Evolutionary conservation across 2,888 invertebrate species (phyloP).

Genomic region (Phragmatobia fuliginosa): DNA sequence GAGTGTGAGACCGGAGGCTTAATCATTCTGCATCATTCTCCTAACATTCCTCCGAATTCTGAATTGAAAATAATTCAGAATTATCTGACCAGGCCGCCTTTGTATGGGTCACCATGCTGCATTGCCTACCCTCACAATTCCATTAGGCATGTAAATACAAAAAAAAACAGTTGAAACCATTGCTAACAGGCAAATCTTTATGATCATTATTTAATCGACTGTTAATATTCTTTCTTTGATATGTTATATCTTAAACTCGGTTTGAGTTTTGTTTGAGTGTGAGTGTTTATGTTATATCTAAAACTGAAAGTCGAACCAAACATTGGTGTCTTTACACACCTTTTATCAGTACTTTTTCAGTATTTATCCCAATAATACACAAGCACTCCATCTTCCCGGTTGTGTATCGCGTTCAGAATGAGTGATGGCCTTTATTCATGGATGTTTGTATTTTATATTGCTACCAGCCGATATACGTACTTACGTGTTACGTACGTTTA

Average conservation of each 20-base stretch:
- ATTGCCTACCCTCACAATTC: too few relatives aligned
- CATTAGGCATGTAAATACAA: too few relatives aligned
- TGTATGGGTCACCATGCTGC: too few relatives aligned
- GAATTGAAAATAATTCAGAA: too few relatives aligned
- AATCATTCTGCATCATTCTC: too few relatives aligned
- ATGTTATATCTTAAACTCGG: background rate
- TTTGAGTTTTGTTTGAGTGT: too few relatives aligned
- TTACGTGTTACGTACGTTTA: background rate
- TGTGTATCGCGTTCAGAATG: conserved; percentile 11
- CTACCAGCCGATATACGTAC: conserved; percentile 4
- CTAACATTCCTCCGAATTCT: too few relatives aligned
- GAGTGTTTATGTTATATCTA: too few relatives aligned
- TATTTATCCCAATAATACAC: conserved; percentile 16
- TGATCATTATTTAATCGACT: background rate
- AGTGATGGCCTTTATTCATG: conserved; percentile 20
- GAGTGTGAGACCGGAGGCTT: too few relatives aligned
- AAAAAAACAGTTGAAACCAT: too few relatives aligned
- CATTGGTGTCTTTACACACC: background rate
- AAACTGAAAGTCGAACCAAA: background rate
- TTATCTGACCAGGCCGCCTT: too few relatives aligned
- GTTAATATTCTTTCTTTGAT: background rate
- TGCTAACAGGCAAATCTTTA: background rate
- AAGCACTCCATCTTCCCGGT: conserved; percentile 18
- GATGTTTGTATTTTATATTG: background rate
- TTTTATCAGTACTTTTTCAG: background rate